phyloP scores from a whole-genome alignment of 2,888 invertebrate species.

The Orgyia antiqua region DNA sequence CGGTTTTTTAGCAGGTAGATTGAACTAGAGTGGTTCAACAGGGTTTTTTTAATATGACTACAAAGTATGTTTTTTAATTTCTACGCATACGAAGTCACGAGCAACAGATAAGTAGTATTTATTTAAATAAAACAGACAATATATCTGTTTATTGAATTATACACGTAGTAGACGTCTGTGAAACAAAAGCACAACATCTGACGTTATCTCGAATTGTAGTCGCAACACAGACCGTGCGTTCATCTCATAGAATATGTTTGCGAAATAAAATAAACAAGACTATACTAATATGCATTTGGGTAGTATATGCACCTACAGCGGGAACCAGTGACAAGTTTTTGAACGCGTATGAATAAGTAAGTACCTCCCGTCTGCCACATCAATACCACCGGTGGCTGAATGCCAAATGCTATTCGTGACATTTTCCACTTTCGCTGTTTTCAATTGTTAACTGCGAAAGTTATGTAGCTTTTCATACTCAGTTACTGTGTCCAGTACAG shows the following conservation, averaged over 20 bases:
- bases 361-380: slow-evolving; percentile 65
- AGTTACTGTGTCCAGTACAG: too few relatives aligned
- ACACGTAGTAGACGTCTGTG: too few relatives aligned
- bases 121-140: too few relatives aligned
- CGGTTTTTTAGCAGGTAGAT: too few relatives aligned
- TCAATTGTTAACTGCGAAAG: slow-evolving; percentile 41
- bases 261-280: slow-evolving; percentile 47
- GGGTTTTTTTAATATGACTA: too few relatives aligned
- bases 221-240: slow-evolving; percentile 18
- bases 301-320: slow-evolving; percentile 21
- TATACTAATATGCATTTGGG: slow-evolving; percentile 40
- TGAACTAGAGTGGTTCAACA: too few relatives aligned
- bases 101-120: too few relatives aligned
- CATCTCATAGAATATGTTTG: slow-evolving; percentile 38
- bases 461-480: too few relatives aligned
- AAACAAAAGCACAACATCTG: too few relatives aligned
- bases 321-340: slow-evolving; percentile 60
- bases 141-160: too few relatives aligned
- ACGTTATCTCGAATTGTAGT: neutral
- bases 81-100: too few relatives aligned
- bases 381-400: slow-evolving; percentile 66
- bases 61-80: too few relatives aligned
- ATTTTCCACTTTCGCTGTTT: slow-evolving; percentile 68
- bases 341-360: slow-evolving; percentile 76
- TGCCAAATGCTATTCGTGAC: slow-evolving; percentile 71